Evolutionary conservation across 2,888 invertebrate species (phyloP).

Genomic region (Rhingia rostrata): DNA sequence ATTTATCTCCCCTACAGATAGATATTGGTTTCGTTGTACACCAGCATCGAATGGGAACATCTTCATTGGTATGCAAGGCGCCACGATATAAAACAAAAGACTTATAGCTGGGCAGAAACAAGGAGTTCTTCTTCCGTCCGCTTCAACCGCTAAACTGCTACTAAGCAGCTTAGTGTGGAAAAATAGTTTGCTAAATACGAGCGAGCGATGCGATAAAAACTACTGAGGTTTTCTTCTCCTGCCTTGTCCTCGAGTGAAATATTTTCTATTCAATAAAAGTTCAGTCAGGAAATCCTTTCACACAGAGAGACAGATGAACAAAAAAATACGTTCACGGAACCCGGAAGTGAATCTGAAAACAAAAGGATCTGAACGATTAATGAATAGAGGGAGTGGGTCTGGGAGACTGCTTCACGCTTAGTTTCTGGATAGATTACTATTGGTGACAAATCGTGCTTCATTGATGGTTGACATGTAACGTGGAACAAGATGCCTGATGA

Average conservation of each 20-base stretch:
- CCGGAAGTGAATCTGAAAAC: constrained; percentile 64
- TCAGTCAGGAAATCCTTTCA: constrained; percentile 71
- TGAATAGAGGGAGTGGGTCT: constrained; percentile 10
- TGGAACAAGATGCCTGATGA: constrained; percentile 8
- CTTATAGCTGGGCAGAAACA: constrained; percentile 54
- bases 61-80: constrained; percentile 71
- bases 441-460: constrained; percentile 72
- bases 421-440: constrained; percentile 66
- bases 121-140: constrained; percentile 12
- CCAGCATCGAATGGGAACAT: constrained; percentile 36
- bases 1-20: constrained; percentile 60
- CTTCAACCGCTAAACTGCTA: constrained; percentile 64
- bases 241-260: neutral
- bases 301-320: constrained; percentile 48
- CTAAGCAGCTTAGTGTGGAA: constrained; percentile 63
- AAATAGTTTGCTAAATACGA: constrained; percentile 63
- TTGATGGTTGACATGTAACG: constrained; percentile 62
- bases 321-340: constrained; percentile 37
- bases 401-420: constrained; percentile 43
- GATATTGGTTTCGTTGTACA: constrained; percentile 53
- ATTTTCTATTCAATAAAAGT: constrained; percentile 69
- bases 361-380: constrained; percentile 59
- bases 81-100: constrained; percentile 63
- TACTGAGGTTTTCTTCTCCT: constrained; percentile 16
- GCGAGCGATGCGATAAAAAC: constrained; percentile 11